Evolutionary conservation across 2,888 invertebrate genomes (phyloP).

Genomic region (Apodemia mormo): DNA sequence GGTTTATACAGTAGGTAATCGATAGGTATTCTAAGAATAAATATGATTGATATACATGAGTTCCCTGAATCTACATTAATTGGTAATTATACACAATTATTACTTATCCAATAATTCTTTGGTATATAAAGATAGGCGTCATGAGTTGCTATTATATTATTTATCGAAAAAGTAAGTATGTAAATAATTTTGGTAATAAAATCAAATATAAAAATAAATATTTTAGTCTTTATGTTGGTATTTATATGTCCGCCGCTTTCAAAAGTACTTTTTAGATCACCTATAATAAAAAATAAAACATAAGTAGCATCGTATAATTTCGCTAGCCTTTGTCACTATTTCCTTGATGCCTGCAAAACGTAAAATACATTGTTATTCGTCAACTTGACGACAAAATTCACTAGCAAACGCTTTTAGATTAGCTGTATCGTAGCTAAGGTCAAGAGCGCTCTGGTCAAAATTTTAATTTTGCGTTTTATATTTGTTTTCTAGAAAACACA

Average conservation of each 20-base stretch:
- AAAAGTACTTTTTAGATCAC: background rate
- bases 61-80: constrained; percentile 14
- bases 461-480: too few species aligned
- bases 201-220: constrained; percentile 21
- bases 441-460: too few species aligned
- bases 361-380: too few species aligned
- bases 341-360: too few species aligned
- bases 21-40: background rate
- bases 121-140: constrained; percentile 32
- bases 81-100: constrained; percentile 23
- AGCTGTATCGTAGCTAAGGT: too few species aligned
- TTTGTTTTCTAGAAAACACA: too few species aligned
- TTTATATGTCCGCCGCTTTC: background rate
- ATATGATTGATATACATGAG: background rate
- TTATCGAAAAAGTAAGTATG: background rate
- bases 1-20: background rate
- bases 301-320: background rate
- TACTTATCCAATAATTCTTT: constrained; percentile 30
- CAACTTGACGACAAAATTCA: too few species aligned
- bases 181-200: constrained; percentile 12
- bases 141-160: constrained; percentile 24
- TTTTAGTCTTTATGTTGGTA: background rate
- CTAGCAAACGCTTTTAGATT: too few species aligned
- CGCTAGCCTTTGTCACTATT: too few species aligned
- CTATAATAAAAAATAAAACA: too few species aligned